Conservation (phyloP, 2,888 invertebrate species). For the Cylindroiulus punctatus region DNA sequence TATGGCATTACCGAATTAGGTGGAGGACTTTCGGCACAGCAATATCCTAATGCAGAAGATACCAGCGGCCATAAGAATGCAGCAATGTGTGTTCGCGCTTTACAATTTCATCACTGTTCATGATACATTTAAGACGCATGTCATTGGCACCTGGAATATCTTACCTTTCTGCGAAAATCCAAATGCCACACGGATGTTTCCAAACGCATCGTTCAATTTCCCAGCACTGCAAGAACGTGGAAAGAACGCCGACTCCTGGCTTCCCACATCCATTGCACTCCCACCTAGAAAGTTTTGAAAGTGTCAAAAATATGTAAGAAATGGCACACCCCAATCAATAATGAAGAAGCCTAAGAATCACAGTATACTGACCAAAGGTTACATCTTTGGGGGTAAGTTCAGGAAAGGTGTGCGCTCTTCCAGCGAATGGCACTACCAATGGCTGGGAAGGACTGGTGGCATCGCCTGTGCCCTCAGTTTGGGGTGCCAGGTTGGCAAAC, state of each 20-base stretch:
- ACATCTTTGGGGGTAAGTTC: slow-evolving; percentile 69
- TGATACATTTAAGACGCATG: no score
- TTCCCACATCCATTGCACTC: slow-evolving; percentile 34
- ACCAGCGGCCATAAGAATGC: neutral
- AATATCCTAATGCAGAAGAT: slow-evolving; percentile 55
- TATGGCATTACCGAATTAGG: slow-evolving; percentile 21
- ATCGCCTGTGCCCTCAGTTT: neutral
- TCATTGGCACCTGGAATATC: no score
- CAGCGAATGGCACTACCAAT: slow-evolving; percentile 62
- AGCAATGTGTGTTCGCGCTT: neutral
- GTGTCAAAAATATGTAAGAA: neutral
- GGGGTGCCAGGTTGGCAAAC: slow-evolving; percentile 34
- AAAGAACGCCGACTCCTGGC: slow-evolving; percentile 49
- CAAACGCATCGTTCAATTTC: slow-evolving; percentile 53
- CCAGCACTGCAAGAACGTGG: slow-evolving; percentile 57
- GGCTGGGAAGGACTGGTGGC: slow-evolving; percentile 56
- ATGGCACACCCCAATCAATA: neutral
- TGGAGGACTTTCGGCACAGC: slow-evolving; percentile 38
- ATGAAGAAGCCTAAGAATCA: neutral
- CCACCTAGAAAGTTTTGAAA: neutral
- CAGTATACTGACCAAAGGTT: slow-evolving; percentile 57
- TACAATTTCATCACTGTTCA: no score
- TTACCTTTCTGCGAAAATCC: slow-evolving; percentile 54
- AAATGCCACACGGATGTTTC: slow-evolving; percentile 56
- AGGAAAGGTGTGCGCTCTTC: slow-evolving; percentile 76